Base-by-base conservation (phyloP, 2,113 vertebrate species). In the Cricetomys ansorgei region DNA sequence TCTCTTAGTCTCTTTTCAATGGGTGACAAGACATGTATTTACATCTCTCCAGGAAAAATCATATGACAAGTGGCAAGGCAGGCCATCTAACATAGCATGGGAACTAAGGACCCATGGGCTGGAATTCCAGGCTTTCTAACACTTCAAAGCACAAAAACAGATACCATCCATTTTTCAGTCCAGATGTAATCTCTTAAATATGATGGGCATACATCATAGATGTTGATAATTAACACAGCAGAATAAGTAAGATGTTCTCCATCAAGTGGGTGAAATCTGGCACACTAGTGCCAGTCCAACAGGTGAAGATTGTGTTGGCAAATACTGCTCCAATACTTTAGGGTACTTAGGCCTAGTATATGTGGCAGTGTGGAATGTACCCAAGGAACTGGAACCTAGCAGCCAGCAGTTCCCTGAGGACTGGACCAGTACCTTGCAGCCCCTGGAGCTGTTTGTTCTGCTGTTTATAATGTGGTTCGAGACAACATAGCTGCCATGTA, bases 171-270 rank as follows among this genome's bases (percentile, higher is more conserved):
- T 27, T 50, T 50, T 17, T 16, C 19, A n/a, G 43, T 67, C 37
- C 43, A 19, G 17, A 69, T 69, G 67, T 84, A 62, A 29, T 48
- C 81, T 84, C 57, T 43, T 84, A 84, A 84, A 62, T 83, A 83
- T 59, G 57, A 40, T 98, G 99, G 99, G 99, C 99, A 97, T 99
- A 99, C 98, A 99, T 99, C 98, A 99, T 99, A 98, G 99, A 99
- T 98, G 99, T 99, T 98, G 99, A 99, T 98, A 99, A 99, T 98
- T 99, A 99, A 98, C 99, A 99, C 98, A 99, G 99, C 98, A 99
- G 99, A 97, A 99, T 99, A 98, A 99, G 99, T 98, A 99, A 99
- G 98, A 99, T 7, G 99, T 99, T 97, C 99, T 99, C 75, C 99
- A 99, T 98, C 99, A 99, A 98, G 99, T 98, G 95, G 99, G 99